These are phyloP conservation scores for Lynx canadensis DNA, from an alignment of 2,113 vertebrate genomes.

Conservation along the genomic window DNA sequence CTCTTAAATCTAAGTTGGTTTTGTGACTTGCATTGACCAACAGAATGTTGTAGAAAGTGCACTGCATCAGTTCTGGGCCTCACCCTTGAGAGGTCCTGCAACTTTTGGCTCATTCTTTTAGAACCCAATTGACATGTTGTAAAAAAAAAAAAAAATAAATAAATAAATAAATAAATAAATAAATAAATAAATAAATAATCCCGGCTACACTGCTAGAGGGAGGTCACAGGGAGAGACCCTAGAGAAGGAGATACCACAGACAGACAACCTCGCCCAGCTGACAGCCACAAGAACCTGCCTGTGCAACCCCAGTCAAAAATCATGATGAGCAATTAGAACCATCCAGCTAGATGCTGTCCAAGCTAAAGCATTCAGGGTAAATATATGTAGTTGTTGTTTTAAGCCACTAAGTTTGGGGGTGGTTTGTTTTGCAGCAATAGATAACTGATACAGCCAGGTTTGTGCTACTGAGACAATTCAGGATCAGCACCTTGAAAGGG, in stretches of 20 bases:
- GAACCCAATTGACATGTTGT: not conserved
- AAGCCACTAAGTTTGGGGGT: not conserved
- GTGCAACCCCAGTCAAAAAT: not conserved
- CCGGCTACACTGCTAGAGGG: not conserved
- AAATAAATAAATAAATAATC: too few species aligned
- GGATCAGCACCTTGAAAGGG: not conserved
- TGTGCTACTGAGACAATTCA: not conserved
- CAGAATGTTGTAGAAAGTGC: not conserved
- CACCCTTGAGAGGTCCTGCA: not conserved
- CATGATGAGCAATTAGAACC: not conserved
- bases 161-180: too few species aligned
- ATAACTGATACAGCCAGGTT: not conserved
- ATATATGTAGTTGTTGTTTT: not conserved
- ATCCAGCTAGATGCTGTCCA: not conserved
- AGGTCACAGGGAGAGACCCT: not conserved
- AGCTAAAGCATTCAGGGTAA: not conserved
- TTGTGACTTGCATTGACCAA: not conserved
- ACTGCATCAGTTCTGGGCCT: not conserved
- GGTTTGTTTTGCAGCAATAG: not conserved
- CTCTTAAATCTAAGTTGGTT: not conserved
- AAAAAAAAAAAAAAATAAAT: too few species aligned
- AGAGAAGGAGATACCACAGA: not conserved
- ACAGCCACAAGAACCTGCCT: not conserved
- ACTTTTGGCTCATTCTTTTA: not conserved
- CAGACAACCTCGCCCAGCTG: not conserved